Evolutionary conservation across 1,140 invertebrate genomes (phyloP), one percentile per base, ranked within the genome.

Genomic region (Ceratoteleas bidentatus): DNA sequence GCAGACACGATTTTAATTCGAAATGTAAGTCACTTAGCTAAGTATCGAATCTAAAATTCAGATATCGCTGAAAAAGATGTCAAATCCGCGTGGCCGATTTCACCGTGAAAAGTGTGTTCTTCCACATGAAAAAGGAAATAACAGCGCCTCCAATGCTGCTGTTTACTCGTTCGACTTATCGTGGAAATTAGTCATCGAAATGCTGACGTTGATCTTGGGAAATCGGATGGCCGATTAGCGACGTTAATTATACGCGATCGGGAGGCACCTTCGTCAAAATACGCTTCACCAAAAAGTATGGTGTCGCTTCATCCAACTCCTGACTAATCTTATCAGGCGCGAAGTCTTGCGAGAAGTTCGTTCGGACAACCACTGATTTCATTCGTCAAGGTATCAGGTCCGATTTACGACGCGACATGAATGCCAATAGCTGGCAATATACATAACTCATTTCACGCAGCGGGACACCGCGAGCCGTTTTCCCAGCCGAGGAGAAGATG

Each of bases 401-500:
- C 83, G 86, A 89, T 89, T 88, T 89, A 88, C 83, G 87, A 84
- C 85, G 72, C 84, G 82, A 87, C 84, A 83, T 75, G 85, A 88
- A 84, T 85, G 81, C 83, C 86, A 85, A 88, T 87, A 87, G 83
- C 85, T 85, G 68, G 80, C 85, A 81, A 69, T 76, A 47, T 54
- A 86, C 85, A 87, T 88, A 88, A 88, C 81, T 89, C 87, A 87
- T 87, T 85, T 78, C 68, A 50, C 81, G 52, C 73, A 76, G 68
- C 68, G 43, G 58, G 72, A 36, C 73, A 45, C 40, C 32, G 60
- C 47, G 49, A 69, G 45, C 57, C 36, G 64, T 72, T 75, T 70
- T 74, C 77, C 81, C 58, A 36, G 13, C 52, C 16, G 40, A 60
- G 45, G 34, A 56, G 38, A 69, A 68, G 79, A 76, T 66, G 69